A percentile compares a stretch with the other conserved stretches of the same genome.
Conservation (phyloP, 1,140 invertebrate species). For the Tribolium castaneum region DNA sequence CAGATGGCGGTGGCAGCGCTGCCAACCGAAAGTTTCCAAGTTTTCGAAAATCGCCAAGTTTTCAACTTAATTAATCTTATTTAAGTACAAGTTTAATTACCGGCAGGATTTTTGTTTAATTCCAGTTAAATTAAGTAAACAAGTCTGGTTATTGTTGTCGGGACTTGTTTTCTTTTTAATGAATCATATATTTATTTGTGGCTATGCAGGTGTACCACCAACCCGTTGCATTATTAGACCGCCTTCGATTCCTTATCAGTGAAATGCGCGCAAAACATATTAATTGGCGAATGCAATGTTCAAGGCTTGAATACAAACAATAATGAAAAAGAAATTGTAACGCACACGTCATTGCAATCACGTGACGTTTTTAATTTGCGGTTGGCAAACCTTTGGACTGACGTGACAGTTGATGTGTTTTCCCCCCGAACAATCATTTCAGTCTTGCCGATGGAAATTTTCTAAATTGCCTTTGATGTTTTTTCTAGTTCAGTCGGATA, state of each 20-base stretch:
- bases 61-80: slow-evolving; percentile 30
- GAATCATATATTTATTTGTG: not conserved
- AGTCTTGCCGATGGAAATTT: not conserved
- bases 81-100: not conserved
- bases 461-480: not conserved
- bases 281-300: not conserved
- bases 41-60: not conserved
- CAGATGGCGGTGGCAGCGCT: not conserved
- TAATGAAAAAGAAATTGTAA: slow-evolving; percentile 1
- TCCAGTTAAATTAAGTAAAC: not conserved
- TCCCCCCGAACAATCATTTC: not conserved
- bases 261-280: not conserved
- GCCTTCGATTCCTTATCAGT: not conserved
- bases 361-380: slow-evolving; percentile 3
- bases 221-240: not conserved
- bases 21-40: slow-evolving; percentile 9
- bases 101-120: not conserved
- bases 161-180: not conserved
- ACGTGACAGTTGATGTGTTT: slow-evolving; percentile 6
- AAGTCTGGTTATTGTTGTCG: not conserved
- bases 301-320: slow-evolving; percentile 2
- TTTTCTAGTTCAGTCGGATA: not conserved
- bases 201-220: slow-evolving; percentile 4
- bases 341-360: not conserved
- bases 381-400: slow-evolving; percentile 4